Percentiles rank a stretch among this genome's conserved stretches.
Conservation (phyloP, 2,797 vertebrate genomes). For the Coluber constrictor region DNA sequence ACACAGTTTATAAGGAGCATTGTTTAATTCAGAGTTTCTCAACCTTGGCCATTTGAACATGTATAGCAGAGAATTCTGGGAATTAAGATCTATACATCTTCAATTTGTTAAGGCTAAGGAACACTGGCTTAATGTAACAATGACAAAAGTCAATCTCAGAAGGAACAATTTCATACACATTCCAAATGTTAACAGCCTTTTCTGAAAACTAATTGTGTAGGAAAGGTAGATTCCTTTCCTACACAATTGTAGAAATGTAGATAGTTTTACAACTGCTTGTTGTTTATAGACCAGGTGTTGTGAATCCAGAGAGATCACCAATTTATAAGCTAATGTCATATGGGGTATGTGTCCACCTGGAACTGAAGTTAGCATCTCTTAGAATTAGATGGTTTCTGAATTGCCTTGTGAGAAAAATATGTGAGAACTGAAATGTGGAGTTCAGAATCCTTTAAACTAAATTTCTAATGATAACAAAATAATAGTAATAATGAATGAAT, state of each 20-base stretch:
- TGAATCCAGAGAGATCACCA: neutral
- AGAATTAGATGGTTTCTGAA: neutral
- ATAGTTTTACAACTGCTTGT: neutral
- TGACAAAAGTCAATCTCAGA: neutral
- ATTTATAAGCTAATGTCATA: neutral
- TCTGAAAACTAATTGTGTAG: neutral
- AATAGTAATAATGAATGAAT: neutral
- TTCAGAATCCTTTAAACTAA: neutral
- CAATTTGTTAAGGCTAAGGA: too few relatives aligned
- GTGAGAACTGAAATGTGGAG: neutral
- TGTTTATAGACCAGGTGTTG: neutral
- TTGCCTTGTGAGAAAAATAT: neutral
- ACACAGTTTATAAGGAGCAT: neutral
- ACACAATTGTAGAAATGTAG: too few relatives aligned
- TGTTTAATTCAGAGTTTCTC: neutral
- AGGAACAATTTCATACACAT: neutral
- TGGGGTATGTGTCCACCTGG: neutral
- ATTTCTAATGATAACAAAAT: neutral
- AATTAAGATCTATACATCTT: too few relatives aligned
- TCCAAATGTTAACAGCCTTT: neutral
- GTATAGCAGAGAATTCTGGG: too few relatives aligned
- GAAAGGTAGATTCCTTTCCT: too few relatives aligned
- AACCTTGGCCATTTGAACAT: too few relatives aligned
- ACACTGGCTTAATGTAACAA: neutral
- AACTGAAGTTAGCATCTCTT: neutral